These are phyloP conservation scores for Rousettus madagascariensis DNA, from an alignment of 2,797 vertebrate genomes.

Conservation along the genomic window DNA sequence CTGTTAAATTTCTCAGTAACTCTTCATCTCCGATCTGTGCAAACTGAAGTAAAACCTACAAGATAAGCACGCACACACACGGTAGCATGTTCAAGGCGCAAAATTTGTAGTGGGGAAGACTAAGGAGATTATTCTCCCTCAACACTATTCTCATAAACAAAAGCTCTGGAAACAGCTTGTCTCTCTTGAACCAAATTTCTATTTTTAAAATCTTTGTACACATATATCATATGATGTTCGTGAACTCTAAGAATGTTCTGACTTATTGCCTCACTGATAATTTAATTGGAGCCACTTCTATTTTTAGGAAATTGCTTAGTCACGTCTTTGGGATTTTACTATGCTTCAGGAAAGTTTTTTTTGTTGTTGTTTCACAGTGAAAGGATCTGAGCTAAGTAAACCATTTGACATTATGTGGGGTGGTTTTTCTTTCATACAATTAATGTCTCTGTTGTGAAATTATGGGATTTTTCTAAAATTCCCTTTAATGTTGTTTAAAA, in stretches of 20 bases:
- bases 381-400: background rate
- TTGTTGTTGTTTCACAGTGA: background rate
- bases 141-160: background rate
- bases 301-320: conserved; percentile 51
- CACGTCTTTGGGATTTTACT: conserved; percentile 21
- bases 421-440: background rate
- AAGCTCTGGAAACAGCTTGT: conserved; percentile 4
- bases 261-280: conserved; percentile 54
- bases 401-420: background rate
- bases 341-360: background rate
- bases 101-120: rapidly evolving
- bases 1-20: background rate
- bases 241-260: conserved; percentile 62
- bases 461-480: background rate
- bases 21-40: background rate
- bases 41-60: background rate
- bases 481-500: background rate
- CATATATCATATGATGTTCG: background rate
- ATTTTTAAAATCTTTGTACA: conserved; percentile 53
- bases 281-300: conserved; percentile 55
- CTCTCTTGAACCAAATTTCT: conserved; percentile 12
- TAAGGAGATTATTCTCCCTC: background rate
- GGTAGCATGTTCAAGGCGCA: background rate
- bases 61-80: background rate
- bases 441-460: background rate